These are phyloP conservation scores for Notiomystis cincta DNA, from an alignment of 2,113 vertebrate genomes.

Conservation along the genomic window DNA sequence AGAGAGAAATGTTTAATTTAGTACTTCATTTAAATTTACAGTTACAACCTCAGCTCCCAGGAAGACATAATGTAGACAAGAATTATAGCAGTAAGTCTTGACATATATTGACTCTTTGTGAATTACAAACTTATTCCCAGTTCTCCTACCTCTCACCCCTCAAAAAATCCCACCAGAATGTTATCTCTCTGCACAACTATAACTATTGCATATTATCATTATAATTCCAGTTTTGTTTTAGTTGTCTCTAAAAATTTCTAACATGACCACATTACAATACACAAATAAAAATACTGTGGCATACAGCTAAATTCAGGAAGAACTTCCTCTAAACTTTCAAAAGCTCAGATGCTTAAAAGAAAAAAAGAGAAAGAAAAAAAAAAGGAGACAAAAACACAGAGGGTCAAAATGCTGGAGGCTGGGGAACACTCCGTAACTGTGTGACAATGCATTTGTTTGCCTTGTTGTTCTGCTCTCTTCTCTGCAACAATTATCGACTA, in stretches of 20 bases:
- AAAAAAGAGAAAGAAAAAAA: background rate
- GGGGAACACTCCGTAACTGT: background rate
- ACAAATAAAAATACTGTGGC: background rate
- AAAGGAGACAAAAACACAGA: background rate
- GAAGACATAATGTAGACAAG: background rate
- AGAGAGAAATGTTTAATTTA: background rate
- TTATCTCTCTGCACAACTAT: background rate
- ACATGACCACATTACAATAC: background rate
- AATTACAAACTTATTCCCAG: background rate
- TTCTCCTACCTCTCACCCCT: accelerated
- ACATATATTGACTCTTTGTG: background rate
- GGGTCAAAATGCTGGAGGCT: background rate
- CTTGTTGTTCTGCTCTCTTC: background rate
- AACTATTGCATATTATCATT: background rate
- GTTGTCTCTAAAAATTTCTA: background rate
- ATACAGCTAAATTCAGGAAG: background rate
- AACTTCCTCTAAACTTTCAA: background rate
- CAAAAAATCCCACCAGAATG: background rate
- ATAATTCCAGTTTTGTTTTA: too few relatives aligned
- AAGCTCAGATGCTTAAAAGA: background rate
- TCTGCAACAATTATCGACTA: background rate
- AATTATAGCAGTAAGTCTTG: background rate
- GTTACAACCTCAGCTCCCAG: background rate
- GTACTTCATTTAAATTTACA: background rate
- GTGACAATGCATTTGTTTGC: background rate